Conservation (phyloP, 2,888 invertebrate species). For the Pammene fasciana region DNA sequence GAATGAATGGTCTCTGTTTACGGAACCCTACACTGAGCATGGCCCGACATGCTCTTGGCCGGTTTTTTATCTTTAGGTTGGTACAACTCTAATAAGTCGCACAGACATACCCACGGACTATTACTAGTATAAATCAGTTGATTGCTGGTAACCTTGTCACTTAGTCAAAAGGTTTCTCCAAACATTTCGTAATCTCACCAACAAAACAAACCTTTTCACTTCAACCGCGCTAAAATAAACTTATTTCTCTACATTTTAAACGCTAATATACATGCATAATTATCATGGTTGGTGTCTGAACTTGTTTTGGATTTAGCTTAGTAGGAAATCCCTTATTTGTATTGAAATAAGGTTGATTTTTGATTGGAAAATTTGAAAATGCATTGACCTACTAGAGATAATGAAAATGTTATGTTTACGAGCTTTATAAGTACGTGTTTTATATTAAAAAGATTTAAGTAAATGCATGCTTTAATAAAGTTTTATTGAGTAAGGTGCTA, state of each 20-base stretch:
- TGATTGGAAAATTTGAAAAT: background rate
- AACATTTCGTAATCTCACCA: slow-evolving; percentile 5
- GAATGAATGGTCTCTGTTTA: too few species aligned
- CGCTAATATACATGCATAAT: background rate
- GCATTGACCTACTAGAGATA: background rate
- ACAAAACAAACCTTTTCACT: background rate
- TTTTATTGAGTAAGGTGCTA: background rate
- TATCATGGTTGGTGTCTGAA: slow-evolving; percentile 10
- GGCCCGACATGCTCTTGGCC: too few species aligned
- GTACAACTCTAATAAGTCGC: background rate
- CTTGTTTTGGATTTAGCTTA: background rate
- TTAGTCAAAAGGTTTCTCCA: slow-evolving; percentile 16
- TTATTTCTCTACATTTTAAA: background rate
- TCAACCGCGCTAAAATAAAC: background rate
- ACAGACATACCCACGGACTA: background rate
- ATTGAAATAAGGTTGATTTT: background rate
- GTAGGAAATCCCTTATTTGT: background rate
- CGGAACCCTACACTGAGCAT: too few species aligned
- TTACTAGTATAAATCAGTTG: slow-evolving; percentile 3
- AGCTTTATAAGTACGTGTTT: background rate
- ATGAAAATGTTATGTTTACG: slow-evolving; percentile 7
- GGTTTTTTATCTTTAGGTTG: background rate
- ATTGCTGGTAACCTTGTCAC: slow-evolving; percentile 11
- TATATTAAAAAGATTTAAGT: background rate
- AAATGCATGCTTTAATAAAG: background rate